Percentiles rank a stretch among this genome's conserved stretches.
Conservation (phyloP, 2,797 vertebrate species). For the Orestias chungarensis region DNA sequence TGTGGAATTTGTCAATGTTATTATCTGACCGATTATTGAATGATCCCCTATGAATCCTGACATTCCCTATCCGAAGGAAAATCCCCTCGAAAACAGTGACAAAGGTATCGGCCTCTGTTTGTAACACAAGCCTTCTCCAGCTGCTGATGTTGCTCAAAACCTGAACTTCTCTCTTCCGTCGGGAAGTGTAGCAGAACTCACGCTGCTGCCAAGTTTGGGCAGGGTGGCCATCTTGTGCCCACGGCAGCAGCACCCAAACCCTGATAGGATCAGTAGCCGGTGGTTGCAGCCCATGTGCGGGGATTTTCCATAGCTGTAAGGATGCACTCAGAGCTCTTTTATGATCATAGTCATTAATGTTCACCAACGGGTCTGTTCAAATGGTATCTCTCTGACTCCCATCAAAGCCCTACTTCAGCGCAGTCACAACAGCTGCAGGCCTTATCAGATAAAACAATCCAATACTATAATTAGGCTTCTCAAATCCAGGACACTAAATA, state of each 20-base stretch:
- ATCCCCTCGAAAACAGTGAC: conserved; percentile 51
- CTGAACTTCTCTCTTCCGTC: conserved; percentile 10
- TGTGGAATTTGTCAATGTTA: conserved; percentile 29
- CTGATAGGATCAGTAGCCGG: not conserved
- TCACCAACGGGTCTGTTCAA: conserved; percentile 12
- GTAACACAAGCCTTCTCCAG: conserved; percentile 45
- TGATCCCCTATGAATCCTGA: conserved; percentile 58
- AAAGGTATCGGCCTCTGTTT: conserved; percentile 43
- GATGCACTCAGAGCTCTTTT: not conserved
- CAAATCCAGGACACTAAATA: conserved; percentile 43
- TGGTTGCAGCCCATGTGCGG: not conserved
- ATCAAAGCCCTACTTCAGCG: conserved; percentile 54
- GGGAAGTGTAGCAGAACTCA: conserved; percentile 3
- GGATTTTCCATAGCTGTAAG: not conserved
- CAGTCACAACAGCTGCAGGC: conserved; percentile 51
- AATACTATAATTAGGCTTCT: conserved; percentile 60
- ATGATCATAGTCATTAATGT: not conserved
- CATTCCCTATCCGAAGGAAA: conserved; percentile 59
- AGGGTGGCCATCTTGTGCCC: conserved; percentile 60
- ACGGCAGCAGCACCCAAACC: conserved; percentile 3
- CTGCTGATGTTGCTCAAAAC: conserved; percentile 31
- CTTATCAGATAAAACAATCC: conserved; percentile 57
- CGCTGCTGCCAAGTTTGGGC: conserved; percentile 18
- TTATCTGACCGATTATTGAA: conserved; percentile 60
- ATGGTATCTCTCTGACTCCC: conserved; percentile 20